Conservation (phyloP, 2,797 vertebrate genomes). For the Sphenopsis melanotis region DNA sequence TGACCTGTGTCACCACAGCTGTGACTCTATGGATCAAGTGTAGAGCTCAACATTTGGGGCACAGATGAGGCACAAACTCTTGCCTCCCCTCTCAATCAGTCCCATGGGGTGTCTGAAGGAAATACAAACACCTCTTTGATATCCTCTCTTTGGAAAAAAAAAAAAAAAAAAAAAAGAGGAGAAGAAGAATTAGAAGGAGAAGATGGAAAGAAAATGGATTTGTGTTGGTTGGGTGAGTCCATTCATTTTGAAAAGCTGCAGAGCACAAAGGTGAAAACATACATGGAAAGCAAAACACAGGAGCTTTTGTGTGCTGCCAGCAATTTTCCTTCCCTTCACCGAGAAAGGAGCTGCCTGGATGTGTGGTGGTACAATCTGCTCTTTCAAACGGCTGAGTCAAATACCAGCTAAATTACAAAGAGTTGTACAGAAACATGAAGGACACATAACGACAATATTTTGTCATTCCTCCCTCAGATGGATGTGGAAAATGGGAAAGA, state of each 20-base stretch:
- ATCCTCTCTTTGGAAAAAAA: rapidly evolving
- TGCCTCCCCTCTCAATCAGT: rapidly evolving
- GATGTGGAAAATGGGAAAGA: background rate
- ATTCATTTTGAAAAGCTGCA: background rate
- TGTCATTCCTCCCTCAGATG: conserved; percentile 30
- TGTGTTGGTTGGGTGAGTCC: background rate
- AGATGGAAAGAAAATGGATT: background rate
- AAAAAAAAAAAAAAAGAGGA: too few species aligned
- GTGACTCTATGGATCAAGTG: rapidly evolving
- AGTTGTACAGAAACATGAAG: conserved; percentile 1
- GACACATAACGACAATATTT: conserved; percentile 53
- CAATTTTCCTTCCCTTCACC: conserved; percentile 20
- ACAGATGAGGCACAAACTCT: background rate
- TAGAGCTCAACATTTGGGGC: background rate
- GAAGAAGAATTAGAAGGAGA: background rate
- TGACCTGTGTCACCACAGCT: background rate
- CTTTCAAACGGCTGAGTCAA: conserved; percentile 50
- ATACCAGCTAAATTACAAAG: conserved; percentile 21
- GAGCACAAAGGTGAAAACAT: background rate
- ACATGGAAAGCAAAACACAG: conserved; percentile 6
- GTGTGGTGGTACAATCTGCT: background rate
- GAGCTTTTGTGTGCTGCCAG: conserved; percentile 26
- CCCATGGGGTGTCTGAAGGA: rapidly evolving
- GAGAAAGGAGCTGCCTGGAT: background rate
- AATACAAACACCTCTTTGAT: background rate